A percentile compares a stretch with the other conserved stretches of the same genome.
Evolutionary conservation across 2,888 invertebrate species (phyloP).

Genomic region (Cephonodes hylas): DNA sequence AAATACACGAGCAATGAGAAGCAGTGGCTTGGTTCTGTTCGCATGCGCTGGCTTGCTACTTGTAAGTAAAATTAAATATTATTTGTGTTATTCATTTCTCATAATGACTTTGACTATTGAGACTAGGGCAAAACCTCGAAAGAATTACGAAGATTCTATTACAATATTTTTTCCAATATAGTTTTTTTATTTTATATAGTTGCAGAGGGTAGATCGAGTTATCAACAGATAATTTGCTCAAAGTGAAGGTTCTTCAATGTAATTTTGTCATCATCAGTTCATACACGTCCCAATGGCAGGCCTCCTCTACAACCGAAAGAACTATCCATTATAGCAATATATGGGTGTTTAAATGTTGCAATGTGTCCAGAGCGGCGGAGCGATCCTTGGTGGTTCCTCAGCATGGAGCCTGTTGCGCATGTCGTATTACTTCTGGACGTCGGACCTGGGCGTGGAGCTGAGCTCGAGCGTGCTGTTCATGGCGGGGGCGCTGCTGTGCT

Average conservation of each 20-base stretch:
- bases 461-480: conserved; percentile 53
- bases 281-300: no score
- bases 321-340: neutral
- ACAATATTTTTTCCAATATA: no score
- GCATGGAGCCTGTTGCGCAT: conserved; percentile 64
- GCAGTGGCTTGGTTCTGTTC: conserved; percentile 60
- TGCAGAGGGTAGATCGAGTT: no score
- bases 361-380: conserved; percentile 59
- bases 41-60: conserved; percentile 66
- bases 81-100: neutral
- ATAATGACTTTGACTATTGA: no score
- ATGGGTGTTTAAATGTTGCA: neutral
- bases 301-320: no score
- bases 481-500: conserved; percentile 61
- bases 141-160: no score
- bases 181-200: no score
- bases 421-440: conserved; percentile 73
- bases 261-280: no score
- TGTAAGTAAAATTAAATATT: conserved; percentile 41
- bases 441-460: conserved; percentile 66
- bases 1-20: conserved; percentile 46
- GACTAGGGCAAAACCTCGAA: no score
- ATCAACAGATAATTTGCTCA: no score
- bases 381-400: conserved; percentile 60
- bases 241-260: no score